phyloP scores from a whole-genome alignment of 2,888 invertebrate genomes.

The Axea sp. region DNA sequence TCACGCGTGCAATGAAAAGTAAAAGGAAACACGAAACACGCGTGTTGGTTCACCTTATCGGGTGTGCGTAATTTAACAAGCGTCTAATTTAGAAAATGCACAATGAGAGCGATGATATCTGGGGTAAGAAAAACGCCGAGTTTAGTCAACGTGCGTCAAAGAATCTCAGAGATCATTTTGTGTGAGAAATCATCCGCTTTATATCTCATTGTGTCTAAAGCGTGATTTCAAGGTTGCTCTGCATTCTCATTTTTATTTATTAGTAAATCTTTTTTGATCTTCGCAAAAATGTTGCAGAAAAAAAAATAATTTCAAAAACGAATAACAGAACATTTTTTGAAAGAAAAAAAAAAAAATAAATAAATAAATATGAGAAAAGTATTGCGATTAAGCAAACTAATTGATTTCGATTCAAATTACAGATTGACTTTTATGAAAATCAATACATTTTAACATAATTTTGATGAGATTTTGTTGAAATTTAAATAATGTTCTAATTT shows the following conservation, averaged over 20 bases:
- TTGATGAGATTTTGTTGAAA: too few species aligned
- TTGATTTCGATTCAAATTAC: too few species aligned
- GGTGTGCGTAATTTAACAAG: constrained; percentile 40
- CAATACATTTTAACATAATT: too few species aligned
- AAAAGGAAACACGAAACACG: constrained; percentile 65
- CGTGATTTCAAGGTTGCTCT: constrained; percentile 39
- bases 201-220: constrained; percentile 31
- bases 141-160: constrained; percentile 30
- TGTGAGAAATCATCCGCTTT: constrained; percentile 31
- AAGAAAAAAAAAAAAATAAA: too few species aligned
- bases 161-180: constrained; percentile 10
- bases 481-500: too few species aligned
- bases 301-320: neutral
- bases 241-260: constrained; percentile 16
- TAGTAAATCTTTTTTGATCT: too few species aligned
- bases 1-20: constrained; percentile 67
- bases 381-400: too few species aligned
- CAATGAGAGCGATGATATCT: constrained; percentile 58
- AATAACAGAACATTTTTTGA: too few species aligned
- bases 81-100: constrained; percentile 54
- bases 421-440: too few species aligned
- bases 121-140: constrained; percentile 39
- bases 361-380: too few species aligned
- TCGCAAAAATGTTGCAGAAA: too few species aligned
- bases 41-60: constrained; percentile 47